Evolutionary conservation across 2,113 vertebrate species (phyloP), one percentile per base, ranked within the genome.

Genomic region (Bambusicola thoracicus): DNA sequence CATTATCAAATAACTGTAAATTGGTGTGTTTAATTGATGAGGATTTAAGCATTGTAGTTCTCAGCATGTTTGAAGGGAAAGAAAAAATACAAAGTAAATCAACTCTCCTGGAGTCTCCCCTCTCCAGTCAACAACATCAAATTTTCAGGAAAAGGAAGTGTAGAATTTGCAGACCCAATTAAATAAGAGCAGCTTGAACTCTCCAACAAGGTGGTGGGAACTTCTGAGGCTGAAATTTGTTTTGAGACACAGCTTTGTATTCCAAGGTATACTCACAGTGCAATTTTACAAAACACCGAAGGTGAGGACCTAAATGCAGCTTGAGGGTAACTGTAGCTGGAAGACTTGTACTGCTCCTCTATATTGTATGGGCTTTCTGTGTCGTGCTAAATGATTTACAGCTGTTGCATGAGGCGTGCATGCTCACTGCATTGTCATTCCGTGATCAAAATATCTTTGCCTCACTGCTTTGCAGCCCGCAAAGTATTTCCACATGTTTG

Each of bases 11-110:
- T 53, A 85, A 81, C 29, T 76, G 53, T 51, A 87, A 86, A 79
- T 89, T 87, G 63, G 27, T 89, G 74, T 88, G 17, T 81, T 92
- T 79, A 85, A 79, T 81, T 76, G 51, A 66, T 65, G 51, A 78
- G 38, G 32, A 68, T 30, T 72, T 27, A 58, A 41, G 13, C 14
- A 30, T 30, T 78, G 36, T 56, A n/a, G 32, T 89, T 94, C 62
- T 80, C 81, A 79, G 30, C 1, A 2, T 27, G 32, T 48, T 49
- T 41, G 84, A 91, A 81, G 17, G 15, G 67, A 86, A 90, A 79
- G 3, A 83, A 92, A 77, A 76, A 41, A 5, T 4, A 61, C 62
- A 65, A 76, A 65, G 56, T 81, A 67, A 74, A 67, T 38, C 10
- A 40, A 6, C 4, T 76, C 21, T 73, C 40, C 13, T 56, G 36